Evolutionary conservation across 2,113 vertebrate genomes (phyloP), one percentile per base, ranked within the genome.

Genomic region (Agelaius phoeniceus): DNA sequence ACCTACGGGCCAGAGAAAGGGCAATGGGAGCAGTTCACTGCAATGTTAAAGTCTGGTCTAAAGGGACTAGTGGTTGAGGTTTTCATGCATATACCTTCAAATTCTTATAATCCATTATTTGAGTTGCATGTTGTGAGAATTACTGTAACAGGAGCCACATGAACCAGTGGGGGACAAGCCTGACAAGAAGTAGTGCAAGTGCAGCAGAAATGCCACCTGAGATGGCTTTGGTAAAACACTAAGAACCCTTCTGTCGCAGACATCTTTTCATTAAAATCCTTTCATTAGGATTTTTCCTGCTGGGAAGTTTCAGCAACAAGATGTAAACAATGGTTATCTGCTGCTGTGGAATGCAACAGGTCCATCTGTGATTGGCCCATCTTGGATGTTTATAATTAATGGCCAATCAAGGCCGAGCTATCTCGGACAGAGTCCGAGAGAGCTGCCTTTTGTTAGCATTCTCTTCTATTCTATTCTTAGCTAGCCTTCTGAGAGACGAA

Each of bases 61-160:
- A 75, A 80, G 13, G 22, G 11, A 63, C 4, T 6, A 41, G 24
- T 0, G 0, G 8, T 35, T 12, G n/a, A 71, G 15, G 6, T 15
- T 54, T 27, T 26, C 65, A 59, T 58, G 15, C 33, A 21, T 35
- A 33, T 22, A 33, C 3, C 5, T 52, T 59, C 35, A 48, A 58
- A 65, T 6, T 54, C 3, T 41, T 69, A 20, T 22, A 65, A 52
- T 14, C 5, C 26, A 8, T 35, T 3, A 30, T 48, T 43, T 54
- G 39, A 26, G 13, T 49, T n/a, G 11, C 8, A 21, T 16, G 7
- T 24, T 37, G 37, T 4, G 10, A 43, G 27, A 66, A 48, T 54
- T 72, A 27, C 22, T n/a, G 19, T 33, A 31, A 52, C 7, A 28
- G 44, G 12, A 65, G 19, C 26, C 26, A 48, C 26, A 8, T 41